phyloP scores from a whole-genome alignment of 2,797 vertebrate genomes.

The Pristis pectinata region DNA sequence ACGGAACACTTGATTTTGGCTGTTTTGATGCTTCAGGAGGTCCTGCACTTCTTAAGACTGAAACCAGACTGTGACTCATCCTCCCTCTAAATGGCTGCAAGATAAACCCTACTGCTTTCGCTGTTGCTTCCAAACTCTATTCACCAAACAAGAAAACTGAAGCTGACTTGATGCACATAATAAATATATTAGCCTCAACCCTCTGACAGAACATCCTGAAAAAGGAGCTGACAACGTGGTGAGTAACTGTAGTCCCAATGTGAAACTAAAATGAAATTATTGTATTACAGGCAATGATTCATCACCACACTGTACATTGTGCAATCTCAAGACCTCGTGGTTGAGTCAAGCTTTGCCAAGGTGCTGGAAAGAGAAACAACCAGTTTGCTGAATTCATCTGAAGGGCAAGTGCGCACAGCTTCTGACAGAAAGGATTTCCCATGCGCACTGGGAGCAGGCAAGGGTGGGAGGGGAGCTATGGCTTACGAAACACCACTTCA shows the following conservation, averaged over 20 bases:
- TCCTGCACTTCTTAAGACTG: conserved; percentile 9
- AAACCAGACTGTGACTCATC: conserved; percentile 14
- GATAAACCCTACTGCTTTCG: not conserved
- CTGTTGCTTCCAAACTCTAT: not conserved
- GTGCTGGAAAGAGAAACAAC: not conserved
- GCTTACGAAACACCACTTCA: not conserved
- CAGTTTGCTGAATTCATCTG: not conserved
- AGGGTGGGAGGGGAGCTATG: too few relatives aligned
- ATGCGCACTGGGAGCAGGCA: too few relatives aligned
- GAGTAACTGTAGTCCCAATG: not conserved
- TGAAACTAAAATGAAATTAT: conserved; percentile 25
- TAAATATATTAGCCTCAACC: not conserved
- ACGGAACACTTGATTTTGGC: not conserved
- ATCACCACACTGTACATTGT: not conserved
- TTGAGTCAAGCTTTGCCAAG: not conserved
- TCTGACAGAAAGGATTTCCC: not conserved
- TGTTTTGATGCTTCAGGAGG: not conserved
- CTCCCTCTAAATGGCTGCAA: not conserved
- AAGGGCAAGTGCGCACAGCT: not conserved
- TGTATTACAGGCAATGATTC: conserved; percentile 1
- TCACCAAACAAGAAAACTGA: not conserved
- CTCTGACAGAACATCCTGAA: not conserved
- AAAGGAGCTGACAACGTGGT: not conserved
- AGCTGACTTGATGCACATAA: not conserved
- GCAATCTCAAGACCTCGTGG: conserved; percentile 19